Evolutionary conservation across 64 coral and sea anemone species (phyloP), one percentile per base, ranked within the genome.

Genomic region (Actinia tenebrosa): DNA sequence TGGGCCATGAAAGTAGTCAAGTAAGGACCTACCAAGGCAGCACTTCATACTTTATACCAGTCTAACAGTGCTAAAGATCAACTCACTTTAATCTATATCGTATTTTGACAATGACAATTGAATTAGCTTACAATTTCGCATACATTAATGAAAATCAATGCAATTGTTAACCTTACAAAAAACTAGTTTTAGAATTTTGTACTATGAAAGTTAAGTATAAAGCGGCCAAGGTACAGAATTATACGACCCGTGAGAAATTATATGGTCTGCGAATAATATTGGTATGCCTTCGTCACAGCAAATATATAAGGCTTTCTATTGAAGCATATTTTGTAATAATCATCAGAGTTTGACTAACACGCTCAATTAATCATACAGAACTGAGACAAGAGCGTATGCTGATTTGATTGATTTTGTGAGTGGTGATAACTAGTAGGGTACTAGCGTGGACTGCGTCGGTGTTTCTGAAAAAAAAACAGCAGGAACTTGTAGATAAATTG

Each of bases 281-380:
- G 69, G 11, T 30, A 30, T 22, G 17, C 63, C 18, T 66, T 66
- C 63, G 13, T 16, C 7, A 15, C 13, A 75, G 25, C 69, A 30
- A 15, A 42, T 42, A 27, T 75, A 75, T 75, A 27, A 75, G 56
- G 23, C 26, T 75, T 25, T 75, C 10, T 69, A 69, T 69, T 37
- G 5, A 75, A 75, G 26, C n/a, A 75, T 75, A 75, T 75, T 75
- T 75, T 43, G 69, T 42, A 75, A 75, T 30, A 75, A 75, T 75
- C 69, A 75, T 8, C 11, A 75, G 26, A 75, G 69, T 42, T 42
- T 75, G 69, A 75, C 69, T 25, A 75, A 75, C 26, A 75, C 69
- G 69, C 69, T 75, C 69, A 75, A 75, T 75, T 75, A 75, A 75
- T 75, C 69, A 75, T 75, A 66, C 26, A 27, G 26, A 75, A 75